Conservation (phyloP, 2,797 vertebrate genomes). For the Moxostoma hubbsi region DNA sequence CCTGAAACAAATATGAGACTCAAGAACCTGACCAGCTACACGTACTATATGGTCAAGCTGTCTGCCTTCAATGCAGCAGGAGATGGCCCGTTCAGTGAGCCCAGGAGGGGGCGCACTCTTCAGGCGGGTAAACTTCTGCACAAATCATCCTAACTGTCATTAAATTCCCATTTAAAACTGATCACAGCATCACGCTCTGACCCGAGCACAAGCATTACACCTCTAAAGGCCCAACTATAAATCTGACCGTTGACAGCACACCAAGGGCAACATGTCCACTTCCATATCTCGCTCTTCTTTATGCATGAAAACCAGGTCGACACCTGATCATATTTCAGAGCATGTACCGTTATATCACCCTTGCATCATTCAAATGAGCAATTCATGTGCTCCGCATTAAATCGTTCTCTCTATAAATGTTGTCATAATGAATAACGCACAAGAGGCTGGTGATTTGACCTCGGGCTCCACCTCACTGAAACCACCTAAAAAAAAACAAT, state of each 20-base stretch:
- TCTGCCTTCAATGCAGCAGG: constrained; percentile 93
- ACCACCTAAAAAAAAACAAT: constrained; percentile 44
- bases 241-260: neutral
- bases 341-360: constrained; percentile 17
- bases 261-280: constrained; percentile 16
- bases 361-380: constrained; percentile 50
- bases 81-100: constrained; percentile 88
- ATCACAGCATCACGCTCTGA: neutral
- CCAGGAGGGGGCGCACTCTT: constrained; percentile 83
- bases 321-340: constrained; percentile 27
- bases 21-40: constrained; percentile 92
- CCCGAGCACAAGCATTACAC: constrained; percentile 6
- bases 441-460: constrained; percentile 51
- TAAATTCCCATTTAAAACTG: constrained; percentile 15
- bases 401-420: constrained; percentile 43
- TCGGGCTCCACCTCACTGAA: constrained; percentile 34
- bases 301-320: constrained; percentile 29
- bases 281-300: constrained; percentile 7
- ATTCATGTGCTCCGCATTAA: constrained; percentile 47
- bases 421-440: constrained; percentile 44
- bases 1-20: constrained; percentile 84
- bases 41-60: constrained; percentile 85
- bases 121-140: constrained; percentile 82
- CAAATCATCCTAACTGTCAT: constrained; percentile 15
- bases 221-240: constrained; percentile 26